phyloP scores from a whole-genome alignment of 2,888 invertebrate species.

The Saturnia pavonia region DNA sequence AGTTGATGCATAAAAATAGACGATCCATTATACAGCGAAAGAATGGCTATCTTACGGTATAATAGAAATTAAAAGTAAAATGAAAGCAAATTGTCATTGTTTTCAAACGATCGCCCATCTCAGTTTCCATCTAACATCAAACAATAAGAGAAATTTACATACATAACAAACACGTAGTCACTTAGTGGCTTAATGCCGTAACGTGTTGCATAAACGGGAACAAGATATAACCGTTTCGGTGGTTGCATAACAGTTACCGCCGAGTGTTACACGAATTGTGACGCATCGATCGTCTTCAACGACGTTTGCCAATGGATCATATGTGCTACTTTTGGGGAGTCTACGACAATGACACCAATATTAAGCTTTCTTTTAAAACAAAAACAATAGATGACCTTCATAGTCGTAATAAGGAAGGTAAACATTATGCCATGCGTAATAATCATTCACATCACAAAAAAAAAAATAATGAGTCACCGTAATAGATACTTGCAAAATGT shows the following conservation, averaged over 20 bases:
- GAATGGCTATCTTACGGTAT: not conserved
- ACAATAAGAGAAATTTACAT: conserved; percentile 47
- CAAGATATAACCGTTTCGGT: conserved; percentile 53
- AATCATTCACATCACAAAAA: not conserved
- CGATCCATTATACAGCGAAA: not conserved
- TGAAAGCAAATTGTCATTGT: conserved; percentile 23
- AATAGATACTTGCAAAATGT: not conserved
- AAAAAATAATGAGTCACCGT: not conserved
- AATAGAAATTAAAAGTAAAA: conserved; percentile 6
- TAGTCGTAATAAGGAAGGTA: conserved; percentile 31
- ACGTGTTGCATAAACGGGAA: conserved; percentile 54
- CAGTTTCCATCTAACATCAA: conserved; percentile 25
- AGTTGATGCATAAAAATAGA: no score
- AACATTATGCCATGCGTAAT: conserved; percentile 4
- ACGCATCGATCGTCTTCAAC: conserved; percentile 62
- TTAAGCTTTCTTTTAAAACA: conserved; percentile 64
- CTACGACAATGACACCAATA: conserved; percentile 73
- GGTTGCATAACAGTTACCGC: conserved; percentile 62
- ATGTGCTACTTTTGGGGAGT: conserved; percentile 58
- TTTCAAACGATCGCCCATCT: conserved; percentile 11
- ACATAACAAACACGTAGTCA: conserved; percentile 29
- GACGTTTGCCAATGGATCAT: conserved; percentile 53
- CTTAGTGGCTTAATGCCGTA: conserved; percentile 39
- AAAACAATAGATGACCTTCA: conserved; percentile 61
- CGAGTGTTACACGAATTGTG: conserved; percentile 58